phyloP scores from a whole-genome alignment of 2,797 vertebrate genomes.

The Bovichtus variegatus region DNA sequence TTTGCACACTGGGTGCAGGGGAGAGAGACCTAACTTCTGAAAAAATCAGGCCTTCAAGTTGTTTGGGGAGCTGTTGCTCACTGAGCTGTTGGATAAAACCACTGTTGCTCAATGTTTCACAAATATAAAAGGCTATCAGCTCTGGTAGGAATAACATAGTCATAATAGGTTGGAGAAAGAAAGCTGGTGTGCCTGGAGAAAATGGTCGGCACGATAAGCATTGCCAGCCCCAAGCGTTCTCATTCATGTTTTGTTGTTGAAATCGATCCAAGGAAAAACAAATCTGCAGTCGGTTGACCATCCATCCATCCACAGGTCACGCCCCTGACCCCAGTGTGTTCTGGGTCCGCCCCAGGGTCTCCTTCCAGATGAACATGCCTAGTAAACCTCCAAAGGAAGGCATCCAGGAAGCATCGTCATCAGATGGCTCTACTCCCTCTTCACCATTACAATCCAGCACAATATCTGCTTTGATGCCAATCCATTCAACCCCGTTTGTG shows the following conservation, averaged over 20 bases:
- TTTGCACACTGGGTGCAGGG: constrained; percentile 21
- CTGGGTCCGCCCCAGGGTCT: neutral
- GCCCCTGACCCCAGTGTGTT: no score
- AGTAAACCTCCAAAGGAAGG: neutral
- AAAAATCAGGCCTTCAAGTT: constrained; percentile 39
- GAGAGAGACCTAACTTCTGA: constrained; percentile 39
- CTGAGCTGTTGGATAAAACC: constrained; percentile 34
- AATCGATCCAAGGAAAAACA: neutral
- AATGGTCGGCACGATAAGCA: neutral
- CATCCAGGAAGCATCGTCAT: neutral
- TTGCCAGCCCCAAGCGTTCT: neutral
- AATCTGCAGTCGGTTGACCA: neutral
- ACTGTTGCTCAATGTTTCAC: neutral
- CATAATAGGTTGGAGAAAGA: neutral
- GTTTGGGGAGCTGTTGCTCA: constrained; percentile 35
- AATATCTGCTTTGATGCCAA: neutral
- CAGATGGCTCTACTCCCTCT: neutral
- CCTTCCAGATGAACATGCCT: neutral
- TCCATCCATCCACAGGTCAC: no score
- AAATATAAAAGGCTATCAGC: constrained; percentile 4
- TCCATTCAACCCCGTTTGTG: neutral
- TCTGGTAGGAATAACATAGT: neutral
- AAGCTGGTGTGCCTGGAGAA: constrained; percentile 9
- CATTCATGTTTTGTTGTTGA: neutral
- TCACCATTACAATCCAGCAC: neutral